Conservation (phyloP, 2,797 vertebrate species). For the Enteromius fasciolatus region DNA sequence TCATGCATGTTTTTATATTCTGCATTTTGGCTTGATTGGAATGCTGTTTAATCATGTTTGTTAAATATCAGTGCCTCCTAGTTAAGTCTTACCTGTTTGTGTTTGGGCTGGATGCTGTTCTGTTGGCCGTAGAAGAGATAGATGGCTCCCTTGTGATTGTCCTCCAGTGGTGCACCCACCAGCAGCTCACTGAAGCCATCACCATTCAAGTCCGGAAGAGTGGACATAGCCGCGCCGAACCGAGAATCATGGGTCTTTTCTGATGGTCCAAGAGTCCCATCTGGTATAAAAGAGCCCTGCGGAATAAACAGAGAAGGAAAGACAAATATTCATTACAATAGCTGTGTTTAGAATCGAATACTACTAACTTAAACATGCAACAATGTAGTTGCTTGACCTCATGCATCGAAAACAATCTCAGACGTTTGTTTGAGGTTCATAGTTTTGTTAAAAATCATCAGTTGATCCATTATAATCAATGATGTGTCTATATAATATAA, state of each 20-base stretch:
- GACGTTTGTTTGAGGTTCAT: too few relatives aligned
- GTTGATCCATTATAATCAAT: not conserved
- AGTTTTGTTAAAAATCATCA: not conserved
- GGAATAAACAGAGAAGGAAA: not conserved
- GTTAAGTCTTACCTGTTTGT: slow-evolving; percentile 82
- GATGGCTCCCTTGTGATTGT: slow-evolving; percentile 86
- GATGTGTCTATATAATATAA: too few relatives aligned
- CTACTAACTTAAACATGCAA: not conserved
- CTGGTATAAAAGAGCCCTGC: slow-evolving; percentile 77
- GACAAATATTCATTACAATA: not conserved
- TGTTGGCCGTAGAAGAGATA: slow-evolving; percentile 86
- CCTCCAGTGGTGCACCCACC: slow-evolving; percentile 90
- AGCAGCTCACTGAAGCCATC: slow-evolving; percentile 89
- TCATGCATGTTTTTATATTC: not conserved
- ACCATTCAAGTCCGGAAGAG: slow-evolving; percentile 88
- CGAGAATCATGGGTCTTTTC: slow-evolving; percentile 86
- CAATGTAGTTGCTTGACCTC: not conserved
- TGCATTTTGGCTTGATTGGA: not conserved
- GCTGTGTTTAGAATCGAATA: not conserved
- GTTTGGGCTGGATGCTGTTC: slow-evolving; percentile 73
- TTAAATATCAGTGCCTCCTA: not conserved
- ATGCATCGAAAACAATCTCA: not conserved
- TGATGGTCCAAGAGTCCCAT: slow-evolving; percentile 78
- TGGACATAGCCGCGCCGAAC: slow-evolving; percentile 85
- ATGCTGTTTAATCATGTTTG: not conserved